A percentile compares a stretch with the other conserved stretches of the same genome.
Conservation (phyloP, 2,113 vertebrate species). For the Daubentonia madagascariensis region DNA sequence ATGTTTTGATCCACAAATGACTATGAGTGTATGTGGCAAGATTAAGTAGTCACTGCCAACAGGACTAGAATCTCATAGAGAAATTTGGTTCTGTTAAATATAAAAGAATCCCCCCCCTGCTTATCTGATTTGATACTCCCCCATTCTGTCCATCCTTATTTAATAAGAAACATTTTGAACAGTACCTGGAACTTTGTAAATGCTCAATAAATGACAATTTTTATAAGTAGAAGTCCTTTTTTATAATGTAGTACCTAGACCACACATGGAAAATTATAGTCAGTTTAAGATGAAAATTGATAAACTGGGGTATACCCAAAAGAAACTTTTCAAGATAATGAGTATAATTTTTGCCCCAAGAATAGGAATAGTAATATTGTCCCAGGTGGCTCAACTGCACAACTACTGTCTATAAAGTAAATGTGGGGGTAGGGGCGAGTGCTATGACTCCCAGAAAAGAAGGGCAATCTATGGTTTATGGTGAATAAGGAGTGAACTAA, state of each 20-base stretch:
- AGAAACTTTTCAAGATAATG: not conserved
- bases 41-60: not conserved
- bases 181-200: not conserved
- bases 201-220: not conserved
- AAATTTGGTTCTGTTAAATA: not conserved
- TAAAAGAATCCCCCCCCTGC: not conserved
- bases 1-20: not conserved
- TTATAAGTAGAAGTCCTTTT: not conserved
- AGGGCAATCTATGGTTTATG: not conserved
- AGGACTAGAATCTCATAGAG: not conserved
- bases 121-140: not conserved
- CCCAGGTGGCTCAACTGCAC: not conserved
- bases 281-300: not conserved
- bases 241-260: not conserved
- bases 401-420: not conserved
- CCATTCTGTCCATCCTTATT: not conserved
- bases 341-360: not conserved
- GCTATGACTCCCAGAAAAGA: not conserved
- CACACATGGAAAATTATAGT: not conserved
- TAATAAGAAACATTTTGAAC: not conserved
- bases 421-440: not conserved
- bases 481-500: not conserved
- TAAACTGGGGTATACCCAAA: not conserved
- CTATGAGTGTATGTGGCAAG: not conserved
- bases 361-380: not conserved